Evolutionary conservation across 1,140 invertebrate genomes (phyloP), one percentile per base, ranked within the genome.

Genomic region (Coptotermes formosanus): DNA sequence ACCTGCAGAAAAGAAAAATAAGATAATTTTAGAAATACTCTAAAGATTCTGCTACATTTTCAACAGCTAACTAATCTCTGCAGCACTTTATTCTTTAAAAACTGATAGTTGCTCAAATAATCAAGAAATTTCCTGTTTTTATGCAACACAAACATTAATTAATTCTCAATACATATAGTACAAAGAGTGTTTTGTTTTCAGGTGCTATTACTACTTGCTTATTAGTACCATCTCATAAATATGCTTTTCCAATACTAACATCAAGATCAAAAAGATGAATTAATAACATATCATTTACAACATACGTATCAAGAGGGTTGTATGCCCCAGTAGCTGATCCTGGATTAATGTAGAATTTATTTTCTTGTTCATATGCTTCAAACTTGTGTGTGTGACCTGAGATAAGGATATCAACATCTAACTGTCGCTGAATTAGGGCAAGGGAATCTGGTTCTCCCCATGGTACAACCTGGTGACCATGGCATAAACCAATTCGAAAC

Each of bases 291-390:
- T 21, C 14, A 55, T 55, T 55, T 16, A 4, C 52, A 87, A 89
- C 92, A 93, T 93, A 98, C 96, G 95, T 96, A 89, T 98, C 97
- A 83, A 99, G 91, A 43, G 98, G 95, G 93, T 96, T 98, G 89
- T 98, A 99, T 30, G 99, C 98, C 82, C 99, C 99, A 86, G 99
- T 99, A 12, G 98, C 98, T 81, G 98, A 99, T 32, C 99, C 99
- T 83, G 99, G 99, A 92, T 99, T 99, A 81, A 99, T 99, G 91
- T 98, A 99, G 92, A 99, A 99, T 90, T 98, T 98, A 89, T 98
- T 98, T 91, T 99, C 98, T 92, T 99, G 97, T 91, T 99, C 98
- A 90, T 98, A 99, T 0, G 98, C 98, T 91, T 99, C 97, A 93
- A 99, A 99, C 89, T 98, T 97, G 91, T 99, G 99, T 14, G 99